A percentile compares a stretch with the other conserved stretches of the same genome.
Evolutionary conservation across 2,797 vertebrate species (phyloP).

Genomic region (Periparus ater): DNA sequence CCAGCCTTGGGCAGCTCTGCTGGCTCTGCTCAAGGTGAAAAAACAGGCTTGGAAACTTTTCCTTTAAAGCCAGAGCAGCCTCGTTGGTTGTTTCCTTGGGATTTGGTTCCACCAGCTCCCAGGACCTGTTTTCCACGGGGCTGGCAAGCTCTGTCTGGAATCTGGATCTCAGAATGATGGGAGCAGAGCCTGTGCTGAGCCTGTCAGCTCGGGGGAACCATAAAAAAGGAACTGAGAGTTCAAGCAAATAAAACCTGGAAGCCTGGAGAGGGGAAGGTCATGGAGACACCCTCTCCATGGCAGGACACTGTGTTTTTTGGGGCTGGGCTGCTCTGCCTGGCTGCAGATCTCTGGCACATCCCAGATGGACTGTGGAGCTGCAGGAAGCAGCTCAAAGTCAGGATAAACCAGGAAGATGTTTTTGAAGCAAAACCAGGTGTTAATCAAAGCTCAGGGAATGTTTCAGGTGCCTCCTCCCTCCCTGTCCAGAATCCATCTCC

Average conservation of each 20-base stretch:
- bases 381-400: not conserved
- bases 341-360: conserved; percentile 24
- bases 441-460: not conserved
- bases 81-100: not conserved
- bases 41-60: not conserved
- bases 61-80: not conserved
- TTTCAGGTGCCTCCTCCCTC: not conserved
- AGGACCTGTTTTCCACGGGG: not conserved
- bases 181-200: not conserved
- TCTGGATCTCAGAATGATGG: not conserved
- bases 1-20: not conserved
- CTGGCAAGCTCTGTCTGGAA: not conserved
- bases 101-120: not conserved
- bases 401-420: not conserved
- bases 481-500: not conserved
- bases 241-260: conserved; percentile 46
- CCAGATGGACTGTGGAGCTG: not conserved
- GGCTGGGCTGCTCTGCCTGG: conserved; percentile 54
- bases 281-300: not conserved
- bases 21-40: not conserved
- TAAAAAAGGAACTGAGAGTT: conserved; percentile 8
- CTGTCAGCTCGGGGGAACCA: not conserved
- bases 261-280: not conserved
- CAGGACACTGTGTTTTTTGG: conserved; percentile 36
- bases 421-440: not conserved